Evolutionary conservation across 2,888 invertebrate species (phyloP), one percentile per base, ranked within the genome.

Genomic region (Synanthedon myopaeformis): DNA sequence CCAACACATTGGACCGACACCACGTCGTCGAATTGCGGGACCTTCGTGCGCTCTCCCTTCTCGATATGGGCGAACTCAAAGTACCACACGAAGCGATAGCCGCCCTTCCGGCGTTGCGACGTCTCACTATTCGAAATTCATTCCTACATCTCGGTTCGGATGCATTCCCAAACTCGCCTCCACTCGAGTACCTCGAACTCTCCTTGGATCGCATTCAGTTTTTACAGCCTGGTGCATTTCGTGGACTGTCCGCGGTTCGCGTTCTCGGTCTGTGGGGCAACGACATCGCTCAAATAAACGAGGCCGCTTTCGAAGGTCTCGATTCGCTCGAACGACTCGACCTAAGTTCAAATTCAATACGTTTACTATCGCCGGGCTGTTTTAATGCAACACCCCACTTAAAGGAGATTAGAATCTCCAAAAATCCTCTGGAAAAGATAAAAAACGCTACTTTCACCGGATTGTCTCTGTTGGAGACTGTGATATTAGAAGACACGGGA

Each of bases 1-100:
- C 93, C 0, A 10, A 35, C 35, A 74, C 94, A 67, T 94, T 41
- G 41, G 3, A 12, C n/a, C 6, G 93, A 0, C 51, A 41, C 28
- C 41, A 41, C 35, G 28, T 93, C 82, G 84, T 42, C 11, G 52
- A 49, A 12, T 52, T 51, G 50, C 35, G 28, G 12, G 12, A 50
- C 51, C 17, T 57, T 11, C 49, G 54, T 6, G 5, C 54, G 41
- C 55, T 54, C 8, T 41, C 57, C 17, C 28, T 57, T 14, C 50
- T 54, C 4, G 55, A 28, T 23, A 12, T 52, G 12, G 42, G 35
- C 23, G 17, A 23, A 10, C n/a, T 49, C 10, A 19, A 49, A 12
- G 14, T 28, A 13, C 50, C 49, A 28, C 51, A 45, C 51, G 53
- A 42, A n/a, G 57, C 55, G 13, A 50, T 54, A 11, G 52, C 54